Conservation (phyloP, 2,888 invertebrate genomes). For the Neoascia interrupta region DNA sequence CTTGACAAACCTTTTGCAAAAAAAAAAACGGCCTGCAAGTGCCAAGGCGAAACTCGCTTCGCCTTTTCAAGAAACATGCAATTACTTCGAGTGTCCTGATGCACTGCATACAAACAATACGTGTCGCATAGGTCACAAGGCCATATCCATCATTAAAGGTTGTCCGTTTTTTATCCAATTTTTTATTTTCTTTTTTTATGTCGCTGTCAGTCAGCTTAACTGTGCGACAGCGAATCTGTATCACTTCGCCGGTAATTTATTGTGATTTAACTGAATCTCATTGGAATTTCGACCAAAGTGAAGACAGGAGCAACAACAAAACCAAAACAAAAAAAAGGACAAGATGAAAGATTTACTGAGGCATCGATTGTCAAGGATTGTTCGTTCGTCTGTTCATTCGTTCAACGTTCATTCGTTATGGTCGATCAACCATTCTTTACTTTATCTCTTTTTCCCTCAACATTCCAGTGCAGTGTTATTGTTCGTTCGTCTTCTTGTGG, state of each 20-base stretch:
- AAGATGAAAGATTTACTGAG: conserved; percentile 65
- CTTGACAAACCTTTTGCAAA: no score
- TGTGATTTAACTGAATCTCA: conserved; percentile 69
- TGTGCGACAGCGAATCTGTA: conserved; percentile 61
- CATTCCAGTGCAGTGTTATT: conserved; percentile 70
- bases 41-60: no score
- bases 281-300: conserved; percentile 66
- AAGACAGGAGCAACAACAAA: conserved; percentile 61
- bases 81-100: no score
- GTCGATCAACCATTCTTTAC: conserved; percentile 66
- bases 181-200: conserved; percentile 27
- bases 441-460: conserved; percentile 44
- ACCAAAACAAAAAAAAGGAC: conserved; percentile 16
- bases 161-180: not conserved
- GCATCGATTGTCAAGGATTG: conserved; percentile 70
- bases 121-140: no score
- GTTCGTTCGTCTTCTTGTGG: conserved; percentile 68
- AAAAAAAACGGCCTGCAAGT: no score
- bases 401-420: conserved; percentile 68
- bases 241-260: conserved; percentile 69
- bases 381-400: conserved; percentile 67
- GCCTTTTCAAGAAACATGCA: no score
- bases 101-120: no score
- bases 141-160: no score
- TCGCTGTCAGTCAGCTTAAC: conserved; percentile 59